A percentile compares a stretch with the other conserved stretches of the same genome.
Conservation (phyloP, 2,888 invertebrate species). For the Limnephilus rhombicus region DNA sequence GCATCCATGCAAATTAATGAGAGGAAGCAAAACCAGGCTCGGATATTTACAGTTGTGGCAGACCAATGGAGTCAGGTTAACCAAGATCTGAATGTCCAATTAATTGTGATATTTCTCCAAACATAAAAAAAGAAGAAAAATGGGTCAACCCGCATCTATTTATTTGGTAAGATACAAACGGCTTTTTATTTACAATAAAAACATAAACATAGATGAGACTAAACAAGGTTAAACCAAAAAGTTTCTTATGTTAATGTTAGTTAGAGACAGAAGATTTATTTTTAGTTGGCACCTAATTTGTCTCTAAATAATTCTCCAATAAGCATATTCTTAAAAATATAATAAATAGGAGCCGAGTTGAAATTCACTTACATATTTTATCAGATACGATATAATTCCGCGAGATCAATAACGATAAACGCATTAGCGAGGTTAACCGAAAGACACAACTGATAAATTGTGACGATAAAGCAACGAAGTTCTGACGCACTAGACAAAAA, state of each 20-base stretch:
- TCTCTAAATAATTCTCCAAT: neutral
- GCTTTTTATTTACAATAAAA: too few species aligned
- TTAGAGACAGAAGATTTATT: too few species aligned
- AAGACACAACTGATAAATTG: neutral
- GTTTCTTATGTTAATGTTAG: too few species aligned
- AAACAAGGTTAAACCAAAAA: too few species aligned
- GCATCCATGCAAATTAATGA: neutral
- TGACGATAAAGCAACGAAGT: neutral
- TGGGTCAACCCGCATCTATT: too few species aligned
- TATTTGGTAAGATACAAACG: too few species aligned
- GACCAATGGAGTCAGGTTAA: neutral
- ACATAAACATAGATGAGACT: too few species aligned
- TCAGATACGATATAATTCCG: neutral
- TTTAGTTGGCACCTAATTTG: too few species aligned
- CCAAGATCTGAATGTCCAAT: neutral
- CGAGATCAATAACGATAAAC: neutral
- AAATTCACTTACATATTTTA: neutral
- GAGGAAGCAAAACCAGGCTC: neutral
- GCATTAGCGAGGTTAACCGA: neutral
- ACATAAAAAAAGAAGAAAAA: too few species aligned
- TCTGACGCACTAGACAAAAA: constrained; percentile 2
- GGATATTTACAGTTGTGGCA: neutral
- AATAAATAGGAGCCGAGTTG: neutral
- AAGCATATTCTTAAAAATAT: neutral
- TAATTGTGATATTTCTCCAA: too few species aligned